Base-by-base conservation (phyloP, 1,140 invertebrate species). In the Brachionus sp. region DNA sequence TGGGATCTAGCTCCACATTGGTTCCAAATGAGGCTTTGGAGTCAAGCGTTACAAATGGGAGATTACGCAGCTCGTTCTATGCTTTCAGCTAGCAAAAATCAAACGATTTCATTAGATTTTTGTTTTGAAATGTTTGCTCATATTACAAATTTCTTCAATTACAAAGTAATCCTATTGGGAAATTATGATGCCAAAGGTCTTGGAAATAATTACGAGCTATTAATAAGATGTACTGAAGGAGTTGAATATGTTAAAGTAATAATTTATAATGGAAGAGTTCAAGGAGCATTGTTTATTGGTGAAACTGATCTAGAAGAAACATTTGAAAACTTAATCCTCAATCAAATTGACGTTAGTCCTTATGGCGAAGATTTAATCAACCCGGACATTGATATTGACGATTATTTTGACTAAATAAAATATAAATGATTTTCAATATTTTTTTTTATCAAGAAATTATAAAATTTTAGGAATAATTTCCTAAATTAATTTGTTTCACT, bases 41-140 rank as follows among this genome's bases (percentile, higher is more conserved):
- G 95, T 5, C 97, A 99, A 90, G 97, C 97, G 0, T 89, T 95
- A 84, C 95, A 98, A 89, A 98, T 98, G 96, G 97, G 96, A 10
- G 90, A 91, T 53, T 97, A 96, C 90, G 95, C 94, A 13, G 96
- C 94, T 0, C 94, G 95, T 88, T 93, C 93, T 84, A 98, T 99
- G 94, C 90, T 92, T 84, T 92, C 92, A 2, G 89, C 89, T 68
- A 86, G 91, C 16, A 84, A 85, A 84, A 85, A 84, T 12, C 92
- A 94, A 89, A 89, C 91, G 83, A 91, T 93, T 10, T 83, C 86
- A 1, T 84, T 90, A 90, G 95, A 98, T 88, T 96, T 98, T 89
- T 95, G 94, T 88, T 99, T 99, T 90, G 97, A 99, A 90, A 87
- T 98, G 16, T 99, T 99, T 87, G 93, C 95, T 0, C 97, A 99